Base-by-base conservation (phyloP, 2,888 invertebrate species). In the Drosophila trichaetosa region DNA sequence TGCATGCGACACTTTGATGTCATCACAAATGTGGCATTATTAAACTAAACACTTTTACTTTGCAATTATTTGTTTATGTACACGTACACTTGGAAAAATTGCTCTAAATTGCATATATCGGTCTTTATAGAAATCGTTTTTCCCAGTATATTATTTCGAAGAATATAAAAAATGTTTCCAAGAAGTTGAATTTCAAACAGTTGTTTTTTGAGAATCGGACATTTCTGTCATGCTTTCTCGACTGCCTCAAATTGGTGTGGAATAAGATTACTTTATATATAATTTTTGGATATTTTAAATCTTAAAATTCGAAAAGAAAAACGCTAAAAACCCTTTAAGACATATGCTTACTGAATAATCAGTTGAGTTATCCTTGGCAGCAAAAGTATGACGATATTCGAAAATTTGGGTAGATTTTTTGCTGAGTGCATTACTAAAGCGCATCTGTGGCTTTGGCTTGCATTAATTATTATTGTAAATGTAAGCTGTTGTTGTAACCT, bases 401-500 rank as follows among this genome's bases (percentile, higher is more conserved):
- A 42, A 42, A 6, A 46, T 13, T 1, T 11, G 7, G 4, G 24
- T 2, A 1, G 24, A 16, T 24, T 0, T 46, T 46, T 46, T 24
- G 46, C 46, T 24, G 24, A 46, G 46, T 46, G 27, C 16, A 29
- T 40, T 21, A 5, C 34, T 42, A 13, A 42, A 54, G 59, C 21
- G 53, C 49, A 69, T 66, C 31, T 60, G 6, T 36, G 49, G 27
- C n/a, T 58, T 57, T 40, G 76, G 21, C 48, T 60, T 62, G 48
- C 36, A 33, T 63, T 61, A 42, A 29, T 31, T 48, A 73, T 52
- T 68, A 61, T n/a, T 38, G 27, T 60, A 60, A 51, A 58, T 64
- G 59, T 21, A 48, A 51, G 76, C 48, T 66, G 60, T 64, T 74
- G 74, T 38, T 58, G 63, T 59, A 31, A 51, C 69, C 78, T 72